phyloP scores from a whole-genome alignment of 2,113 vertebrate species.

The Scatophagus argus region DNA sequence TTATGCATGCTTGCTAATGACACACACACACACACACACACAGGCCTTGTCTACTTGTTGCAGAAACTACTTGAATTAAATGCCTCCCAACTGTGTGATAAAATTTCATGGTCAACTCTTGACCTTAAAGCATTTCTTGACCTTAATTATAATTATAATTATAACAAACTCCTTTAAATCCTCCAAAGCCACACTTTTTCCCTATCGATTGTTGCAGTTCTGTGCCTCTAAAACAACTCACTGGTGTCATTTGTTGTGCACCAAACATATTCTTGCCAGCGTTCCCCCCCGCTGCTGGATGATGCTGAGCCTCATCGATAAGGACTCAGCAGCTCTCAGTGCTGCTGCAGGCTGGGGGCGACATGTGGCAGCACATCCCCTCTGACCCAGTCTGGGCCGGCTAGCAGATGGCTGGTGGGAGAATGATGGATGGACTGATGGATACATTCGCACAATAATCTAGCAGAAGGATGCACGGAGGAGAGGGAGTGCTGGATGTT shows the following conservation, averaged over 20 bases:
- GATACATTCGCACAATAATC: conserved; percentile 32
- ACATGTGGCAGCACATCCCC: conserved; percentile 69
- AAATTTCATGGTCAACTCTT: too few species aligned
- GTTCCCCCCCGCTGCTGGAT: conserved; percentile 4
- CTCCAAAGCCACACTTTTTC: background rate
- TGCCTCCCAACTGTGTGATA: background rate
- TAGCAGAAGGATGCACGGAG: conserved; percentile 25
- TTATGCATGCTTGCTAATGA: background rate
- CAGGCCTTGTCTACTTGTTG: background rate
- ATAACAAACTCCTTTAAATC: background rate
- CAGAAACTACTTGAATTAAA: background rate
- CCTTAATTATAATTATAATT: background rate
- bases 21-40: too few species aligned
- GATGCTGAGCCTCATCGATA: conserved; percentile 14
- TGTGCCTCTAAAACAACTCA: background rate
- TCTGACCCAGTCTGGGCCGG: conserved; percentile 49
- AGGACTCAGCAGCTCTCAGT: background rate
- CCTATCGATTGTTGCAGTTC: background rate
- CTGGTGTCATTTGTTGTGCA: background rate
- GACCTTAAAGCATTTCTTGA: background rate
- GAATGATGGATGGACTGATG: conserved; percentile 66
- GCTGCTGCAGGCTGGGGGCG: conserved; percentile 53
- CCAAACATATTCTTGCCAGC: background rate
- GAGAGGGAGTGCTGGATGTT: conserved; percentile 5
- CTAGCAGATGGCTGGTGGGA: conserved; percentile 70